These are phyloP conservation scores for Loripinus fragilis DNA, from an alignment of 2,888 invertebrate genomes.

Conservation along the genomic window DNA sequence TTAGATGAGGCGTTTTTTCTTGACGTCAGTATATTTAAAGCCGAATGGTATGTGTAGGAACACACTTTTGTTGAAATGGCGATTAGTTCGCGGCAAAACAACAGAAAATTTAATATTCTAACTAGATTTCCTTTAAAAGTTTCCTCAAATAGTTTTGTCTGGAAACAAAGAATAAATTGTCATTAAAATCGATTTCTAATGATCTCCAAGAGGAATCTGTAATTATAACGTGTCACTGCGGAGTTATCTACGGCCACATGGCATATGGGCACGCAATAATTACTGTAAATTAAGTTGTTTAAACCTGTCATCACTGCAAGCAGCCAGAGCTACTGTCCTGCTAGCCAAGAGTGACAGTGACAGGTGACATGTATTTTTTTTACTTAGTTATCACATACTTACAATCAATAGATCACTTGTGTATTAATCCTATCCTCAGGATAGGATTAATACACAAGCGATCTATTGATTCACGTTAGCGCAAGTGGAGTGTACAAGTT, in stretches of 20 bases:
- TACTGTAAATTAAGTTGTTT: not conserved
- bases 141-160: not conserved
- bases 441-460: no score
- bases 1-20: no score
- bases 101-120: not conserved
- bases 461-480: no score
- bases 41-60: no score
- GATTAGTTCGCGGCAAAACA: not conserved
- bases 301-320: not conserved
- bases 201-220: not conserved
- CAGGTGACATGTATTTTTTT: no score
- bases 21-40: no score
- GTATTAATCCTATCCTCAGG: no score
- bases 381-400: no score
- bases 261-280: constrained; percentile 2
- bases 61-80: not conserved
- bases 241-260: constrained; percentile 9
- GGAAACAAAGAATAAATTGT: not conserved
- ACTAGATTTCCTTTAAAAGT: not conserved
- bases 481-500: no score
- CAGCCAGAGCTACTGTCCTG: no score
- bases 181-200: not conserved
- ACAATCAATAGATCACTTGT: no score
- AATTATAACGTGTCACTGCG: constrained; percentile 2
- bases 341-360: no score